A percentile compares a stretch with the other conserved stretches of the same genome.
Conservation (phyloP, 2,113 vertebrate species). For the Maccullochella peelii region DNA sequence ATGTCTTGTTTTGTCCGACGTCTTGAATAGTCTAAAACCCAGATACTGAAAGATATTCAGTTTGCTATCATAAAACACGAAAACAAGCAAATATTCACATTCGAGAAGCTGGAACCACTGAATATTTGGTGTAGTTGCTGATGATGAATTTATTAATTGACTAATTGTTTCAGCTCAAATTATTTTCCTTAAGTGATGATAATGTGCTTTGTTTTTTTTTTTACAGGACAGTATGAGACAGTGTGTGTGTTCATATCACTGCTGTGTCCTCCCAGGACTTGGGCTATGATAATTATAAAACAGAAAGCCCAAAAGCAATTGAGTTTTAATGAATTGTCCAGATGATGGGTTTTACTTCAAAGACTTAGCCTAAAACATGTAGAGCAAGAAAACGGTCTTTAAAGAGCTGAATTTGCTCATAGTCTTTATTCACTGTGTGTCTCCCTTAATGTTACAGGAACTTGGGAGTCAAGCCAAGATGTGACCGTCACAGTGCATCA, state of each 20-base stretch:
- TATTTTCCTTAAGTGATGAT: slow-evolving; percentile 5
- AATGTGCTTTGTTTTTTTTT: neutral
- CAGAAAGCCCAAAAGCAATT: slow-evolving; percentile 35
- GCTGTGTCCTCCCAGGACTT: slow-evolving; percentile 19
- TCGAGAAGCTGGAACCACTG: neutral
- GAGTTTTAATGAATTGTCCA: slow-evolving; percentile 37
- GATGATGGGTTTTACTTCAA: slow-evolving; percentile 42
- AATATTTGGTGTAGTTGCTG: neutral
- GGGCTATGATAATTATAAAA: slow-evolving; percentile 37
- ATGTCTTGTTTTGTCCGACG: slow-evolving; percentile 1
- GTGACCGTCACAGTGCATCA: slow-evolving; percentile 77
- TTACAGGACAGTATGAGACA: neutral
- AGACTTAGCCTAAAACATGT: slow-evolving; percentile 30
- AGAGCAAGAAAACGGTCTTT: slow-evolving; percentile 13
- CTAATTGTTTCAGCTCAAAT: neutral
- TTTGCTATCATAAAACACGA: neutral
- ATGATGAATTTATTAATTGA: neutral
- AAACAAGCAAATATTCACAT: neutral
- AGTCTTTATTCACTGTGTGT: slow-evolving; percentile 66
- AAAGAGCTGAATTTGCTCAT: slow-evolving; percentile 18
- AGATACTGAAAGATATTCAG: neutral
- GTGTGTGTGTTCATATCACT: slow-evolving; percentile 7
- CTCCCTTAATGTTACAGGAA: slow-evolving; percentile 83
- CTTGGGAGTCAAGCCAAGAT: slow-evolving; percentile 78
- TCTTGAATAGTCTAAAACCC: neutral